These are phyloP conservation scores for Fragum sueziense DNA, from an alignment of 2,888 invertebrate genomes.

Conservation along the genomic window DNA sequence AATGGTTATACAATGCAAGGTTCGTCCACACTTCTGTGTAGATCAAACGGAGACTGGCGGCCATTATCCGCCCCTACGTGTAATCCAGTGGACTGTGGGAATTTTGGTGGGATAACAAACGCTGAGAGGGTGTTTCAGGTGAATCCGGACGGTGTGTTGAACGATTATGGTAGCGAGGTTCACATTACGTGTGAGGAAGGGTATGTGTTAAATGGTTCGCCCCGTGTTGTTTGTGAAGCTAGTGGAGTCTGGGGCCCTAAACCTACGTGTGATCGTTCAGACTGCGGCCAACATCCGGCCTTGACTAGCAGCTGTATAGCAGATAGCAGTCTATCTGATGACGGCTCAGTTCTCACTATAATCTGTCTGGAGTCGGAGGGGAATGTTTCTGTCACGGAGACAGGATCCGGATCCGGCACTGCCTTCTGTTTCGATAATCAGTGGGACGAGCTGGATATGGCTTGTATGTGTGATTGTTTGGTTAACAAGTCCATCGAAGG, in stretches of 20 bases:
- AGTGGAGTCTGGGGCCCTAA: slow-evolving; percentile 36
- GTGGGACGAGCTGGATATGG: slow-evolving; percentile 33
- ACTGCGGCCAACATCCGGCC: slow-evolving; percentile 30
- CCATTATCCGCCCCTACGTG: slow-evolving; percentile 29
- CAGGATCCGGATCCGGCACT: not conserved
- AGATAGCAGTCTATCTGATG: not conserved
- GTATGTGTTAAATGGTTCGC: slow-evolving; percentile 32
- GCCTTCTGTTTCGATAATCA: slow-evolving; percentile 13
- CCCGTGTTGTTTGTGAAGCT: slow-evolving; percentile 22
- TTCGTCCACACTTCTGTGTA: slow-evolving; percentile 7
- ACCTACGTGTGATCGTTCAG: slow-evolving; percentile 22
- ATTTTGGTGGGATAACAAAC: slow-evolving; percentile 31
- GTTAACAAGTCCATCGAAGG: not conserved
- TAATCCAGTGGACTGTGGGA: slow-evolving; percentile 34
- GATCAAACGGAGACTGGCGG: slow-evolving; percentile 27
- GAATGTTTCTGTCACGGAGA: slow-evolving; percentile 22
- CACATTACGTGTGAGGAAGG: slow-evolving; percentile 27
- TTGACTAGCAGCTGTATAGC: slow-evolving; percentile 34
- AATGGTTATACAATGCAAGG: slow-evolving; percentile 29
- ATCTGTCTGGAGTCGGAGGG: slow-evolving; percentile 18
- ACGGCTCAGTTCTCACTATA: not conserved
- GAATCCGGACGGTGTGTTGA: not conserved
- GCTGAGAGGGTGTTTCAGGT: slow-evolving; percentile 29
- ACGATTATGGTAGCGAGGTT: slow-evolving; percentile 43
- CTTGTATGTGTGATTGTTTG: slow-evolving; percentile 41